These are phyloP conservation scores for Heterodera filipjevi DNA, from an alignment of 2,888 invertebrate genomes.

Conservation along the genomic window DNA sequence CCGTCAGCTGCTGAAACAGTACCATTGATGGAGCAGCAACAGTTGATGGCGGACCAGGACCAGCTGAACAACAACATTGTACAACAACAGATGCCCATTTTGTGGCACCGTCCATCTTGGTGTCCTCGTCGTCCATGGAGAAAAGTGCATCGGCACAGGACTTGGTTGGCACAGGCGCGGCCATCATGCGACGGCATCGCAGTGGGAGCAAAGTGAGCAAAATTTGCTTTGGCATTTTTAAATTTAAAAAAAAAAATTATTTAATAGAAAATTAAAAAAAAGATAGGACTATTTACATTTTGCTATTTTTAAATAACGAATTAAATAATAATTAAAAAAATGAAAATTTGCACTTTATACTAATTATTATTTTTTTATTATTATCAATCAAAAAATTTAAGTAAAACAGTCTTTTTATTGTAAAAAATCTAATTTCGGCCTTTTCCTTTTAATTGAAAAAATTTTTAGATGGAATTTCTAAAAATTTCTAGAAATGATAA, in stretches of 20 bases:
- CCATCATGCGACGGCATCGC: conserved; percentile 22
- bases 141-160: conserved; percentile 45
- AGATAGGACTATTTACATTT: too few species aligned
- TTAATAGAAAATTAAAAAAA: background rate
- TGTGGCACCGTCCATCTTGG: conserved; percentile 25
- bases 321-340: too few species aligned
- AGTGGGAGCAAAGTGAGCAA: conserved; percentile 33
- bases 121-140: conserved; percentile 41
- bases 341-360: too few species aligned
- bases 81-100: background rate
- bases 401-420: too few species aligned
- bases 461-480: background rate
- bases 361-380: too few species aligned
- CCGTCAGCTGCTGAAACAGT: background rate
- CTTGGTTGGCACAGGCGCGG: conserved; percentile 36
- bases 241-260: background rate
- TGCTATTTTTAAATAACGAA: too few species aligned
- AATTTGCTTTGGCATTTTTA: background rate
- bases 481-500: background rate
- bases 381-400: too few species aligned
- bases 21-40: background rate
- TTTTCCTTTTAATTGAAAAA: too few species aligned
- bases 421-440: too few species aligned
- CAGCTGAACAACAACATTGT: conserved; percentile 24
- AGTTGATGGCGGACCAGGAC: conserved; percentile 15